Evolutionary conservation across 2,888 invertebrate species (phyloP), one percentile per base, ranked within the genome.

Genomic region (Polylopha cassiicola): DNA sequence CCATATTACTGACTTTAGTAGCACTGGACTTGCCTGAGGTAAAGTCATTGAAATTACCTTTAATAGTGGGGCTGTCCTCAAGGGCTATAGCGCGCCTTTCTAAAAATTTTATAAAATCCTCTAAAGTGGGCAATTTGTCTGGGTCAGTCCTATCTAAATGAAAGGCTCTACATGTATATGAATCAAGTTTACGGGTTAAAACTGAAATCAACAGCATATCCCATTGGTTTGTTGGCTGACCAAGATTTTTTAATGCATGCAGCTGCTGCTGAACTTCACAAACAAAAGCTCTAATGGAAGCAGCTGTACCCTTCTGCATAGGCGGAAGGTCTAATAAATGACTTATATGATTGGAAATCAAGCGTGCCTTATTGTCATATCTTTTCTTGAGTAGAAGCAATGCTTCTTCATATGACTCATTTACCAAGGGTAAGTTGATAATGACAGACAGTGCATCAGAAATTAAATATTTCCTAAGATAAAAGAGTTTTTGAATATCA

Each of bases 31-130:
- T 36, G 6, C 3, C 6, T 3, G 9, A 3, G 0, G 13, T n/a
- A 4, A 26, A 6, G 7, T 6, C 20, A 28, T 18, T 8, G 8
- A 15, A 21, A 8, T 13, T 13, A 22, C 11, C 9, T 4, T 18
- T 27, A n/a, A 30, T 23, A n/a, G 30, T 13, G 5, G 26, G 14
- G 30, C 21, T 39, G 15, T 44, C 39, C 18, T 47, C 47, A n/a
- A 47, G 32, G 10, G 47, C 43, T 17, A 42, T 39, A 26, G 47
- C 43, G 14, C 47, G 43, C 29, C 33, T 38, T 27, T 47, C 38
- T 16, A 47, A 21, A 28, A 42, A 47, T 9, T 29, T 3, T n/a
- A 47, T 23, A 17, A 44, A 41, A 16, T 44, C 44, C 14, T 4
- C 21, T 21, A 47, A 29, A 1, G 41, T 47, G 21, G 47, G 23